A percentile compares a stretch with the other conserved stretches of the same genome.
Conservation (phyloP, 2,797 vertebrate genomes). For the Periparus ater region DNA sequence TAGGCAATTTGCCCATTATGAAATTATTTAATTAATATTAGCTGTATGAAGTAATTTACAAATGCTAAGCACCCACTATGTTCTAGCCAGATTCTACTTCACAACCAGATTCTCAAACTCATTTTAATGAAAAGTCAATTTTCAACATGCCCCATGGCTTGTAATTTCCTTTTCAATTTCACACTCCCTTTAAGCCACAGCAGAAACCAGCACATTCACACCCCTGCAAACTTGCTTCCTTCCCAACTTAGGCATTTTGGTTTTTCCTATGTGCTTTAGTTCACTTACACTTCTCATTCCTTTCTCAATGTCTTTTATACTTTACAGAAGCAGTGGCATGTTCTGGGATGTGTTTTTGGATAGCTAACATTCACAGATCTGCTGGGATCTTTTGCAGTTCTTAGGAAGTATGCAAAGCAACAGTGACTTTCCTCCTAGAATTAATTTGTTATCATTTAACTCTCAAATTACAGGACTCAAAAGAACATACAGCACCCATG, state of each 20-base stretch:
- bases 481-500: background rate
- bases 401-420: background rate
- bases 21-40: background rate
- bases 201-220: background rate
- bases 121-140: background rate
- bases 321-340: background rate
- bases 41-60: background rate
- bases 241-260: background rate
- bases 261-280: background rate
- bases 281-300: background rate
- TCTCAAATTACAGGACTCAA: background rate
- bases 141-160: background rate
- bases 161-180: background rate
- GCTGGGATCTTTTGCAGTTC: background rate
- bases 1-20: background rate
- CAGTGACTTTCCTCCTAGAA: background rate
- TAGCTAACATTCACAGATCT: background rate
- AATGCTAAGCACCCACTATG: background rate
- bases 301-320: background rate
- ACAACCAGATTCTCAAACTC: background rate
- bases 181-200: background rate
- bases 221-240: background rate
- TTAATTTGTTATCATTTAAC: background rate
- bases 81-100: background rate
- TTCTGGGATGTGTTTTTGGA: background rate